A percentile compares a stretch with the other conserved stretches of the same genome.
Evolutionary conservation across 2,113 vertebrate genomes (phyloP).

Genomic region (Pelvicachromis taeniatus): DNA sequence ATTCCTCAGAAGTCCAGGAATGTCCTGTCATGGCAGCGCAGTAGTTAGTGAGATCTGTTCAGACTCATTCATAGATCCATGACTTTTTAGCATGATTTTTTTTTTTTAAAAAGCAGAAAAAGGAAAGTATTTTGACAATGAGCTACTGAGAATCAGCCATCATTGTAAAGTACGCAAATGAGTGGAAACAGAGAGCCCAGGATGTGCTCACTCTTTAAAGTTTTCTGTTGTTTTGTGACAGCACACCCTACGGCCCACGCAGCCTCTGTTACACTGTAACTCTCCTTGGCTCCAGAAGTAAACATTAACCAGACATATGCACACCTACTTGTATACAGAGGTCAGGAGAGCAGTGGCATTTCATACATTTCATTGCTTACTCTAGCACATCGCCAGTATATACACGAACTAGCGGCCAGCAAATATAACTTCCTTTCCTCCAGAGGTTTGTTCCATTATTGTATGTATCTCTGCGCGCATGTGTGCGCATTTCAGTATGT

Average conservation of each 20-base stretch:
- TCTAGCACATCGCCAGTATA: not conserved
- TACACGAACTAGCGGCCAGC: slow-evolving; percentile 8
- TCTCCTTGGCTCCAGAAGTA: not conserved
- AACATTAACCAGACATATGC: not conserved
- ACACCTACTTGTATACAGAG: slow-evolving; percentile 11
- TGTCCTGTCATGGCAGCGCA: not conserved
- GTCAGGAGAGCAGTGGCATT: slow-evolving; percentile 6
- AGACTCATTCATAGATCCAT: not conserved
- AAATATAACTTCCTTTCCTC: slow-evolving; percentile 34
- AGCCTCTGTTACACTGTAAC: not conserved
- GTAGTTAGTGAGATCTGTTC: not conserved
- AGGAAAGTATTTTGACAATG: not conserved
- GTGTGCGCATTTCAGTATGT: not conserved
- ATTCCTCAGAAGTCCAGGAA: not conserved
- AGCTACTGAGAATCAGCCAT: not conserved
- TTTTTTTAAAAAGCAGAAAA: not conserved
- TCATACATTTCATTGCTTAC: slow-evolving; percentile 24
- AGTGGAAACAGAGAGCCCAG: not conserved
- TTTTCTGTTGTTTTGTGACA: not conserved
- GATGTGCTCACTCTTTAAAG: not conserved
- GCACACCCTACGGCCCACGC: not conserved
- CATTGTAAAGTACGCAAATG: not conserved
- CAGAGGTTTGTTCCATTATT: slow-evolving; percentile 32
- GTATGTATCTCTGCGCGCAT: not conserved
- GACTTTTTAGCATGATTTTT: not conserved